A percentile compares a stretch with the other conserved stretches of the same genome.
Evolutionary conservation across 2,888 invertebrate genomes (phyloP).

Genomic region (Drosophila pegasa): DNA sequence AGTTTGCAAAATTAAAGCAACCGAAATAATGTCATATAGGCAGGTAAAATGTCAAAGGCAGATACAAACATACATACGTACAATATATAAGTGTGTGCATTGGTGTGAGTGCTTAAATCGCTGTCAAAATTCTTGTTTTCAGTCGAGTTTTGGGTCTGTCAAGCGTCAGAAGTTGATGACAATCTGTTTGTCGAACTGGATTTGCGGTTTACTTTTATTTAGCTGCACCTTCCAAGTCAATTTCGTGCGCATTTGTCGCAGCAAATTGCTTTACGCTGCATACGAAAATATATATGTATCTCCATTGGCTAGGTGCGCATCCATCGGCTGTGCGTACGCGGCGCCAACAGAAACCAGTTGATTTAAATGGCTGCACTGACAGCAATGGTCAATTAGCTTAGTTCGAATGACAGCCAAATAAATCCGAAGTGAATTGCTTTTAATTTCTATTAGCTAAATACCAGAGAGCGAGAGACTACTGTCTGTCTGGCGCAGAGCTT

Average conservation of each 20-base stretch:
- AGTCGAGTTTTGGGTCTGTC: constrained; percentile 19
- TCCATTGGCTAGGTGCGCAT: constrained; percentile 26
- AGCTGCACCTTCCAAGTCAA: constrained; percentile 54
- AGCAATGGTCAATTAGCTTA: constrained; percentile 72
- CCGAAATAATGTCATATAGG: constrained; percentile 41
- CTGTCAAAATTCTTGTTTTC: constrained; percentile 44
- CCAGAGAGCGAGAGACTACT: constrained; percentile 9
- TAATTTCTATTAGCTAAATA: constrained; percentile 35
- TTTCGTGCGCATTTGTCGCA: constrained; percentile 45
- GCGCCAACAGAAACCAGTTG: constrained; percentile 55
- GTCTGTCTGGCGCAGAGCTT: constrained; percentile 18
- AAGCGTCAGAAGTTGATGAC: constrained; percentile 43
- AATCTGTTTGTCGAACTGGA: constrained; percentile 46
- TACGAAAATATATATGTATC: constrained; percentile 41
- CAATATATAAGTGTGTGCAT: constrained; percentile 25
- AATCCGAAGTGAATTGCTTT: constrained; percentile 36
- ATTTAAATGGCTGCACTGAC: constrained; percentile 48
- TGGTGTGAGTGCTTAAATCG: constrained; percentile 43
- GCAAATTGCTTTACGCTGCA: constrained; percentile 40
- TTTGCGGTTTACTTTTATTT: constrained; percentile 23
- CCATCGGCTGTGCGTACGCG: constrained; percentile 40
- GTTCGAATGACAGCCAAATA: constrained; percentile 43
- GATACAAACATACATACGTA: constrained; percentile 22
- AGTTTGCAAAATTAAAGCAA: constrained; percentile 50
- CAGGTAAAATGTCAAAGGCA: constrained; percentile 70